phyloP scores from a whole-genome alignment of 2,888 invertebrate genomes.

The Aphidius colemani region DNA sequence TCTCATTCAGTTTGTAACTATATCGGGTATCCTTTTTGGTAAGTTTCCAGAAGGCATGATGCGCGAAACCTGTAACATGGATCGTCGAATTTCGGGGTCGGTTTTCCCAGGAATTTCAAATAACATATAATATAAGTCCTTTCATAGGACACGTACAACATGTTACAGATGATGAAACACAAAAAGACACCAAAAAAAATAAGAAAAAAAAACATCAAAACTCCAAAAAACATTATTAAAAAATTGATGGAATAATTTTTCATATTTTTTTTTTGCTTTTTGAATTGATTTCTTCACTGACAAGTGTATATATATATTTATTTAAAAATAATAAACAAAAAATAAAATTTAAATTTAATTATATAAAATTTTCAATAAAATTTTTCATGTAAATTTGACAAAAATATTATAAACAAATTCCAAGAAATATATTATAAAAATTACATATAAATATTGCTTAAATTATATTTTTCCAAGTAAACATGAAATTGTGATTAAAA shows the following conservation, averaged over 20 bases:
- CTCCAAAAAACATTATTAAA: no score
- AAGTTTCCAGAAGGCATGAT: conserved; percentile 17
- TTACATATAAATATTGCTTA: no score
- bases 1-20: background rate
- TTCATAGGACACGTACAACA: no score
- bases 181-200: background rate
- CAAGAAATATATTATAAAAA: no score
- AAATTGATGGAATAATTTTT: background rate
- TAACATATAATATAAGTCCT: background rate
- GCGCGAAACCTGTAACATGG: conserved; percentile 12
- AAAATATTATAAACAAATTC: no score
- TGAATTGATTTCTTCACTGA: background rate
- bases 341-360: no score
- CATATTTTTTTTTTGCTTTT: background rate
- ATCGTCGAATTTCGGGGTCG: conserved; percentile 22
- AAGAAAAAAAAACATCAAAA: conserved; percentile 1
- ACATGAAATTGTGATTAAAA: no score
- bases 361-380: no score
- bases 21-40: background rate
- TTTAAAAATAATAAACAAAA: no score
- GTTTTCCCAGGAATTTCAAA: conserved; percentile 4
- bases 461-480: no score
- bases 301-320: no score
- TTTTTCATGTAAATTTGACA: no score
- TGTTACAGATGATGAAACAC: background rate